Percentiles rank a stretch among this genome's conserved stretches.
phyloP scores from a whole-genome alignment of 2,888 invertebrate genomes.

The Hybos culiciformis region DNA sequence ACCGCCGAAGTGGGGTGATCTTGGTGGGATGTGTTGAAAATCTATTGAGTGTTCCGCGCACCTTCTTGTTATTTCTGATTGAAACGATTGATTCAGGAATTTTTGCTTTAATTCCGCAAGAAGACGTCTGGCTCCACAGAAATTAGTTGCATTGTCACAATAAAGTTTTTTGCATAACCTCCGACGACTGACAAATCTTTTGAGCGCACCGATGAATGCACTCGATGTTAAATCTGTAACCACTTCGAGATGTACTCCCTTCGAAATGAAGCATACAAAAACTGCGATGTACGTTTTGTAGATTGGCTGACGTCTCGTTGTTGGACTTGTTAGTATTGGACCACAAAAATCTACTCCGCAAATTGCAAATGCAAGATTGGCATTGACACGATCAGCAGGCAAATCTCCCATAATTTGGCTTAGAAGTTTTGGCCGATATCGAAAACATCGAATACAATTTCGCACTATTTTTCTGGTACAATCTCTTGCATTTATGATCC shows the following conservation, averaged over 20 bases:
- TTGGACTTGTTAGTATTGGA: conserved; percentile 11
- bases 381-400: background rate
- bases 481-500: conserved; percentile 2
- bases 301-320: background rate
- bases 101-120: conserved; percentile 9
- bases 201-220: background rate
- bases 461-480: background rate
- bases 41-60: conserved; percentile 6
- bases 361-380: conserved; percentile 1
- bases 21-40: conserved; percentile 8
- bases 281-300: conserved; percentile 8
- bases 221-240: background rate
- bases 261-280: conserved; percentile 3
- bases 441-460: conserved; percentile 3
- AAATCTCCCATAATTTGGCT: conserved; percentile 3
- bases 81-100: conserved; percentile 9
- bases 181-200: background rate
- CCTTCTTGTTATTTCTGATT: conserved; percentile 5
- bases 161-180: background rate
- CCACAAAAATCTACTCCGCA: conserved; percentile 7
- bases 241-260: conserved; percentile 9
- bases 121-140: conserved; percentile 3
- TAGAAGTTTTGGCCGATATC: background rate
- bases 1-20: conserved; percentile 14
- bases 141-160: conserved; percentile 3